Evolutionary conservation across 2,888 invertebrate species (phyloP).

Genomic region (Heterodera filipjevi): DNA sequence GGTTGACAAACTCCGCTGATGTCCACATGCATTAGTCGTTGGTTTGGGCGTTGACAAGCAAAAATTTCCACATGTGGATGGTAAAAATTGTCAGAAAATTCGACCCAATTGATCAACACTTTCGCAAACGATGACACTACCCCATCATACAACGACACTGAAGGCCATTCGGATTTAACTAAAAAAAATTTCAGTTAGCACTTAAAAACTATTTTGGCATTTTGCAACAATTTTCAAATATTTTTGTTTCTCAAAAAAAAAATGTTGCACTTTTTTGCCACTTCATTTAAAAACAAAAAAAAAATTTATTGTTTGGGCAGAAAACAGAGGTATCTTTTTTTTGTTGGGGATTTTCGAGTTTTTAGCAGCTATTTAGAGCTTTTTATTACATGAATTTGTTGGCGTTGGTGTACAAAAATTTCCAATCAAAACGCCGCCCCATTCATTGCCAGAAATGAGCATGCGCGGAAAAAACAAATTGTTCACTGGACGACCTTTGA

Average conservation of each 20-base stretch:
- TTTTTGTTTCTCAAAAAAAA: too few relatives aligned
- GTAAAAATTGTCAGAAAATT: slow-evolving; percentile 59
- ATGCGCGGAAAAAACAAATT: slow-evolving; percentile 69
- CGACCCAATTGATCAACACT: slow-evolving; percentile 62
- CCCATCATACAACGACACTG: neutral
- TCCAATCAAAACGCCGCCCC: slow-evolving; percentile 85
- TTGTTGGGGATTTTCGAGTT: too few relatives aligned
- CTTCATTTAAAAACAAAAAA: too few relatives aligned
- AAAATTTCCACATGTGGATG: slow-evolving; percentile 64
- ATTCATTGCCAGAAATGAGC: slow-evolving; percentile 82
- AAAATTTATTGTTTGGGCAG: too few relatives aligned
- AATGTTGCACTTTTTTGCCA: too few relatives aligned
- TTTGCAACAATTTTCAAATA: neutral
- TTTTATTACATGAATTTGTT: neutral
- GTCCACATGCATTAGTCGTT: slow-evolving; percentile 47
- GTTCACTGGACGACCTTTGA: slow-evolving; percentile 63
- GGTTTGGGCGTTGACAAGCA: slow-evolving; percentile 55
- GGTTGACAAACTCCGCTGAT: slow-evolving; percentile 48
- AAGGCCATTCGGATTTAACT: slow-evolving; percentile 18
- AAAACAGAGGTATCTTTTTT: too few relatives aligned
- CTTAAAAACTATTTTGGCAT: too few relatives aligned
- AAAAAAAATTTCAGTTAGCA: too few relatives aligned
- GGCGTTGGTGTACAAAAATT: slow-evolving; percentile 76
- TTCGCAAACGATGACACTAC: slow-evolving; percentile 18
- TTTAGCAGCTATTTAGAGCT: too few relatives aligned